These are phyloP conservation scores for Nothocercus julius DNA, from an alignment of 2,113 vertebrate species.

Conservation along the genomic window DNA sequence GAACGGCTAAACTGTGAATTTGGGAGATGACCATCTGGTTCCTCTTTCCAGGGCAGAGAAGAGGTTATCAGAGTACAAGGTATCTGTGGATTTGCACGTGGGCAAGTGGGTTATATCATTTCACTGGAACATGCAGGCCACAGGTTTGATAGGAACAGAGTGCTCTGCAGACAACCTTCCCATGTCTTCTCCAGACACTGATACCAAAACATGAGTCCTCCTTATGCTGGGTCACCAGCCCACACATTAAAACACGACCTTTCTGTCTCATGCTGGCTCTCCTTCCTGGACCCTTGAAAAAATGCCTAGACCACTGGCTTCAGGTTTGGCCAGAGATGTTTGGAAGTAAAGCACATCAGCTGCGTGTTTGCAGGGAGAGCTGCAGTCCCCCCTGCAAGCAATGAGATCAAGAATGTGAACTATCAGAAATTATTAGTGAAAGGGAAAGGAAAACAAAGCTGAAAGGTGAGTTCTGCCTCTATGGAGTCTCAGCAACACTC, in stretches of 20 bases:
- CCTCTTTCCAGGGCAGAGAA: not conserved
- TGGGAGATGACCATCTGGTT: not conserved
- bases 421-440: not conserved
- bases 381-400: not conserved
- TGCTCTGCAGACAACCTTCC: not conserved
- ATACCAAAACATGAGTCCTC: not conserved
- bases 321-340: not conserved
- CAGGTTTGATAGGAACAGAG: not conserved
- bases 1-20: not conserved
- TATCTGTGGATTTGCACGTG: not conserved
- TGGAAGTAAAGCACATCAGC: not conserved
- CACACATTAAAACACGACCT: not conserved
- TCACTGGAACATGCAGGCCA: accelerated
- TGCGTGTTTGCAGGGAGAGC: not conserved
- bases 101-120: not conserved
- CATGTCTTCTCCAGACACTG: accelerated
- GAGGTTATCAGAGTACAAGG: not conserved
- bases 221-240: not conserved
- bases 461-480: not conserved
- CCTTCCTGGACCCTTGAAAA: not conserved
- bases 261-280: not conserved
- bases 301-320: not conserved
- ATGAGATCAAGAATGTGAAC: not conserved
- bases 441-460: not conserved
- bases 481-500: not conserved